Evolutionary conservation across 2,113 vertebrate genomes (phyloP).

Genomic region (Corvus moneduloides): DNA sequence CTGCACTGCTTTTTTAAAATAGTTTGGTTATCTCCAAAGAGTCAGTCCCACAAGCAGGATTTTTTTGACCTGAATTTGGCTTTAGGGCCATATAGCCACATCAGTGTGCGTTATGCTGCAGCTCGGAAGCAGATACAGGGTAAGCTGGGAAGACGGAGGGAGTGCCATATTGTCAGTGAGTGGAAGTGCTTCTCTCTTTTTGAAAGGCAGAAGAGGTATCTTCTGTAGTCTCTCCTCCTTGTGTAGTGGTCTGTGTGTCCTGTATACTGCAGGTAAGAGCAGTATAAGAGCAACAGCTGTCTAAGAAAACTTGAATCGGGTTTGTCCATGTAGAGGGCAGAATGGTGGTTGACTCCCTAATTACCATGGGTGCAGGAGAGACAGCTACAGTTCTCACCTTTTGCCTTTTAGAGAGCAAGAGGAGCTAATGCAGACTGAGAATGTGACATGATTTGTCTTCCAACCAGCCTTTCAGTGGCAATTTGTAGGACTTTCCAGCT

Average conservation of each 20-base stretch:
- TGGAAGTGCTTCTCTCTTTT: not conserved
- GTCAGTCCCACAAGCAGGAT: not conserved
- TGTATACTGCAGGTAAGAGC: not conserved
- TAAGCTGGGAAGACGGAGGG: not conserved
- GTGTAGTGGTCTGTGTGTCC: not conserved
- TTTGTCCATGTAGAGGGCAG: not conserved
- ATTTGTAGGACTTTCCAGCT: not conserved
- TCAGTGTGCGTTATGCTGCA: not conserved
- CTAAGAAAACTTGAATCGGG: not conserved
- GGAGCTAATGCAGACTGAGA: not conserved
- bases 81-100: not conserved
- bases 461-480: conserved; percentile 4
- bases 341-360: not conserved
- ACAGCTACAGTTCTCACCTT: not conserved
- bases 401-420: not conserved
- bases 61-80: not conserved
- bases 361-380: not conserved
- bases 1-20: not conserved
- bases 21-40: not conserved
- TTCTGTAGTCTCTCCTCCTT: not conserved
- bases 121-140: conserved; percentile 3
- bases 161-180: not conserved
- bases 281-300: not conserved
- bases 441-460: conserved; percentile 2
- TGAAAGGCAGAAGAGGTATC: not conserved